Evolutionary conservation across 2,888 invertebrate genomes (phyloP).

Genomic region (Metalampra italica): DNA sequence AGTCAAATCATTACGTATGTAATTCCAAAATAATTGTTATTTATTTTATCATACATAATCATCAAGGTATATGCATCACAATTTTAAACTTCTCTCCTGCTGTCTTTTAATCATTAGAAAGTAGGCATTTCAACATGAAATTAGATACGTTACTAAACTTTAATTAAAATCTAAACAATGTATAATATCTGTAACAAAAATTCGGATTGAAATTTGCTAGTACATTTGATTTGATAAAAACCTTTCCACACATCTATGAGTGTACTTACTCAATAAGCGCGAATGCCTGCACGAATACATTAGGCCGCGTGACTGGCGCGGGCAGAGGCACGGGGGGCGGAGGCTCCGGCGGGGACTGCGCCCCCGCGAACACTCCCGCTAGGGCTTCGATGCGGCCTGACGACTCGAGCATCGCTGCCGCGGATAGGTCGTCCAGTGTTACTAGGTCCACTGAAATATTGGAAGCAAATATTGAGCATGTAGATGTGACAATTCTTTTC

Average conservation of each 20-base stretch:
- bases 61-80: no score
- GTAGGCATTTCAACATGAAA: no score
- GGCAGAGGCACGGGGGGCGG: slow-evolving; percentile 84
- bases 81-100: no score
- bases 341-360: slow-evolving; percentile 76
- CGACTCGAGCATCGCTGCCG: slow-evolving; percentile 96
- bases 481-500: not conserved
- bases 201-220: no score
- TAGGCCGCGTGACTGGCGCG: slow-evolving; percentile 84
- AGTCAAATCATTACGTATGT: no score
- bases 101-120: no score
- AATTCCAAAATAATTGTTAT: no score
- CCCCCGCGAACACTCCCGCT: slow-evolving; percentile 87
- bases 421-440: slow-evolving; percentile 94
- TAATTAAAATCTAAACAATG: no score
- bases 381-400: slow-evolving; percentile 94
- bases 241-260: not conserved
- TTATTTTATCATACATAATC: no score
- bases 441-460: slow-evolving; percentile 90
- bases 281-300: slow-evolving; percentile 83
- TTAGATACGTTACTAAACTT: no score
- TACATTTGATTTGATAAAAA: not conserved
- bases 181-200: no score
- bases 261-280: slow-evolving; percentile 77
- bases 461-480: not conserved